These are phyloP conservation scores for Hyphantria cunea DNA, from an alignment of 1,140 invertebrate genomes.

Conservation along the genomic window DNA sequence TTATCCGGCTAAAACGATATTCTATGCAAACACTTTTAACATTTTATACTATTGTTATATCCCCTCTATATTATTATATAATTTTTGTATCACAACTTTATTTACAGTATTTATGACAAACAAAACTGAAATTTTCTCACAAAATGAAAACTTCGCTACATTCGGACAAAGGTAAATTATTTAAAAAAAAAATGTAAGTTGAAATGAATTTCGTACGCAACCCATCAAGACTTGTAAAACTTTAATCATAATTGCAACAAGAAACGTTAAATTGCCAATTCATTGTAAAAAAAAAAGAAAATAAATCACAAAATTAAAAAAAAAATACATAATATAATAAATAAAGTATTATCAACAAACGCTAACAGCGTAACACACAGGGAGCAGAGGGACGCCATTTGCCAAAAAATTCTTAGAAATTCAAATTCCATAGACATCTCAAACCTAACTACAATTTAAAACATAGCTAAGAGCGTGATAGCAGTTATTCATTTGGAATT, in stretches of 20 bases:
- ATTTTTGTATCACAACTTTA: not conserved
- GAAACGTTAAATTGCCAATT: constrained; percentile 23
- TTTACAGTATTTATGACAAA: not conserved
- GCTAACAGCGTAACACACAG: not conserved
- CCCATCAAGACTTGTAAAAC: constrained; percentile 22
- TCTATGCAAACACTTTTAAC: too few relatives aligned
- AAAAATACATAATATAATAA: constrained; percentile 26
- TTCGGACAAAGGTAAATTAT: too few relatives aligned
- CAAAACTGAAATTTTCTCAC: not conserved
- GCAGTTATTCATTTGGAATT: too few relatives aligned
- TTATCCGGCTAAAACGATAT: too few relatives aligned
- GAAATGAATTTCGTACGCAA: not conserved
- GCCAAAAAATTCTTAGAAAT: not conserved
- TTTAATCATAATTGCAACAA: constrained; percentile 26
- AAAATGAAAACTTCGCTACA: too few relatives aligned
- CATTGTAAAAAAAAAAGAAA: constrained; percentile 26
- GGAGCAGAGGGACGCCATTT: not conserved
- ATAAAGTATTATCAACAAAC: constrained; percentile 22
- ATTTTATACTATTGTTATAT: too few relatives aligned
- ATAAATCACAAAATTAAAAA: constrained; percentile 20
- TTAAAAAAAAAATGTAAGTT: too few relatives aligned
- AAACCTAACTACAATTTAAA: constrained; percentile 3
- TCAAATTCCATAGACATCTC: not conserved
- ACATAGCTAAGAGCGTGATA: not conserved
- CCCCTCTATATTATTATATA: not conserved